Evolutionary conservation across 2,888 invertebrate genomes (phyloP), one percentile per base, ranked within the genome.

Genomic region (Pantelozetes paolii): DNA sequence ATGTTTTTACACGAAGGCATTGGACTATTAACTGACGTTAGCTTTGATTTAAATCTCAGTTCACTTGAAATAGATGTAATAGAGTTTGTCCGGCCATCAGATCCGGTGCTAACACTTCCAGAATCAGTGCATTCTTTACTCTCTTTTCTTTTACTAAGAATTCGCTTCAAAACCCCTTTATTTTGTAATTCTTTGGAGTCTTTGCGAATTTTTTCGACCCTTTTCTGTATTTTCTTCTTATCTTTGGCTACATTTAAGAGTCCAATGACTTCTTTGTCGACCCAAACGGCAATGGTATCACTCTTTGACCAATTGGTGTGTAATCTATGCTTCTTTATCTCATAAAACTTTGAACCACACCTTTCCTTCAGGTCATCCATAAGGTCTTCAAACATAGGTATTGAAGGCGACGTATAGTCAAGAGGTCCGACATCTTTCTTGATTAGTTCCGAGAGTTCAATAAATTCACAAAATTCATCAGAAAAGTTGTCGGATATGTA

Each of bases 331-430:
- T 67, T 64, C 15, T 73, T 32, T 36, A 73, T 36, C 18, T 73
- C 64, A 20, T 67, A 32, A 9, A 40, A 67, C 32, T 69, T 73
- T 2, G 67, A 32, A n/a, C 73, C 73, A 67, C 73, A 73, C n/a
- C 67, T 64, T 28, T 73, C 73, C 32, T 73, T 73, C 23, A 73
- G 42, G 45, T 69, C 67, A 30, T 67, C 73, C 23, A 67, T 54
- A 2, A 64, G 9, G 67, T 73, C 73, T 20, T 73, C 45, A 42
- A 73, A 73, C n/a, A 73, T 23, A 1, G 67, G 54, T 3, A 73
- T n/a, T 8, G 42, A 73, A 15, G 67, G 50, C 13, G 11, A 2
- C 3, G 30, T 23, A 26, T 64, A 42, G 18, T 73, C 73, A 36
- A 67, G 42, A 26, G 20, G n/a, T 11, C 15, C 13, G 6, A 30